Base-by-base conservation (phyloP, 2,113 vertebrate genomes). In the Notiomystis cincta region DNA sequence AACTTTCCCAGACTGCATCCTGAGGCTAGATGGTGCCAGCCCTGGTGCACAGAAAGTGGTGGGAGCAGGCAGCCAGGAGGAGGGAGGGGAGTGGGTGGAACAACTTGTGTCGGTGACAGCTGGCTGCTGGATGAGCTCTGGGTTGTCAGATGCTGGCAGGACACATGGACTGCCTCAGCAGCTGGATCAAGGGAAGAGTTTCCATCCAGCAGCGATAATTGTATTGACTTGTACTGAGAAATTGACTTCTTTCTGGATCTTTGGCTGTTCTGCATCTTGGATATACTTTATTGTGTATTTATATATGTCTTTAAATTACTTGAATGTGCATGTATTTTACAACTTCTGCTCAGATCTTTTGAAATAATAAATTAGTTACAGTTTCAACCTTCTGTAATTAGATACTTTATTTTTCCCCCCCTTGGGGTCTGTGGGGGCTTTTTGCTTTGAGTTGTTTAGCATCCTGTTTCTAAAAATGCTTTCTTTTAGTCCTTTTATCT, bases 401-500 rank as follows among this genome's bases (percentile, higher is more conserved):
- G 24, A 54, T 42, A 27, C 56, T 54, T 35, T 28, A 12, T 35
- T 61, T 61, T 66, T 69, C 27, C 2, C 7, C 20, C 6, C 15
- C 30, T 51, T 70, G 30, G 30, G 8, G 37, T 82, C 20, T 90
- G 31, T 45, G 61, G 15, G 51, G 37, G 2, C 38, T n/a, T 25
- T 85, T 85, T 24, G 15, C 10, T 62, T 75, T 56, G 48, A 8
- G 4, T 69, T 70, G 33, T 93, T 88, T 58, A 54, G 37, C 48
- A 90, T 95, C 92, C 75, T 94, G 53, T 94, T 95, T 88, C 90
- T 93, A 79, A 93, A 95, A 89, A 78, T 76, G 42, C 37, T 90
- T 79, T 64, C 11, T 62, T 28, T 83, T 85, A 56, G 30, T 78
- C 30, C 12, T 92, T 82, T 65, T 48, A 77, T 62, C 40, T 75